phyloP scores from a whole-genome alignment of 2,888 invertebrate genomes.

The Chorisops tibialis region DNA sequence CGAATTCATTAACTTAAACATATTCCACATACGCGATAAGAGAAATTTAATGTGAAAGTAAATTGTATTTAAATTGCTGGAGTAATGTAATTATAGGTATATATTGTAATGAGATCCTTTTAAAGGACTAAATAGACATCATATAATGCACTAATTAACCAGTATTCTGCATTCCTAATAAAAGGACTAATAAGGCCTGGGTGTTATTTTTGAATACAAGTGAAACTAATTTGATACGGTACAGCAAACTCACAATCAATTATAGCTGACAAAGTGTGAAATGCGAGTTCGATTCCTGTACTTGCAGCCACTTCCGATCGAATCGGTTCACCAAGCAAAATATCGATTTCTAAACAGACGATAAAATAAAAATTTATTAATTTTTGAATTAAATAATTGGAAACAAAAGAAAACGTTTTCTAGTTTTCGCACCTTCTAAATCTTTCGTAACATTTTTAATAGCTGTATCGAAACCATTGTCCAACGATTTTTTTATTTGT shows the following conservation, averaged over 20 bases:
- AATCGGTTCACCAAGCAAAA: constrained; percentile 72
- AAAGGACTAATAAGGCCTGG: not conserved
- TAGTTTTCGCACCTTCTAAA: constrained; percentile 56
- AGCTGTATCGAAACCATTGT: constrained; percentile 59
- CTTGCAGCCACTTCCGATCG: constrained; percentile 69
- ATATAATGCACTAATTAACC: too few species aligned
- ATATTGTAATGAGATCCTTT: too few species aligned
- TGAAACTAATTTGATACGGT: too few species aligned
- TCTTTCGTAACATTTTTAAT: constrained; percentile 61
- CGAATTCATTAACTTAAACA: too few species aligned
- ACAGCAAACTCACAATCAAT: constrained; percentile 64
- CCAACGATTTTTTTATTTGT: constrained; percentile 60
- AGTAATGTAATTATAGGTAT: too few species aligned
- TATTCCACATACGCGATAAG: too few species aligned
- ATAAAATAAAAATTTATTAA: not conserved
- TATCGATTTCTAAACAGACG: constrained; percentile 60
- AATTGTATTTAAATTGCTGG: not conserved
- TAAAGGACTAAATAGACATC: too few species aligned
- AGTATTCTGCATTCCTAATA: too few species aligned
- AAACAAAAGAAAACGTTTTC: not conserved
- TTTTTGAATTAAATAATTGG: not conserved
- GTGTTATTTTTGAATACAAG: too few species aligned
- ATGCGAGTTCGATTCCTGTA: constrained; percentile 71
- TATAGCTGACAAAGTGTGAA: constrained; percentile 68
- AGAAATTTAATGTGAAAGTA: too few species aligned